phyloP scores from a whole-genome alignment of 2,888 invertebrate species.

The Diloba caeruleocephala region DNA sequence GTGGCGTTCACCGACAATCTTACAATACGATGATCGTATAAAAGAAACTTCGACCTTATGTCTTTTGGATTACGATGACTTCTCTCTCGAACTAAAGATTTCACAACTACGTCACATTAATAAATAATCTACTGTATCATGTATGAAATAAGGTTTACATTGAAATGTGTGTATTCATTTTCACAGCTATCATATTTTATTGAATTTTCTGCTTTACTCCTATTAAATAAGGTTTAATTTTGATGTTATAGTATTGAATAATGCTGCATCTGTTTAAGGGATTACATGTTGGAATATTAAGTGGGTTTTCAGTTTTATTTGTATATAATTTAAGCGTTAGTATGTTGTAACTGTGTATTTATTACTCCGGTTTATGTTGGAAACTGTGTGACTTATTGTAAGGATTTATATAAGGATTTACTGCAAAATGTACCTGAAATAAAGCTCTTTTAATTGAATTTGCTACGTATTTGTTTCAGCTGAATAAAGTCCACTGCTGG shows the following conservation, averaged over 20 bases:
- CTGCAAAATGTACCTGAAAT: conserved; percentile 27
- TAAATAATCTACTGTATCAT: conserved; percentile 24
- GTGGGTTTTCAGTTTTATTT: conserved; percentile 49
- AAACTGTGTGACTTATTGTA: conserved; percentile 20
- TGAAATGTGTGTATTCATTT: conserved; percentile 11
- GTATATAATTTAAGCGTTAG: conserved; percentile 45
- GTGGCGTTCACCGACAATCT: conserved; percentile 54
- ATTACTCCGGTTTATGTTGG: conserved; percentile 10
- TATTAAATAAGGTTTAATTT: conserved; percentile 25
- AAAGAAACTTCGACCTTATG: conserved; percentile 60
- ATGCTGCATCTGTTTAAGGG: conserved; percentile 24
- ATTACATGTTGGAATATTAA: conserved; percentile 46
- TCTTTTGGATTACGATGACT: background rate
- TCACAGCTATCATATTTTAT: conserved; percentile 1
- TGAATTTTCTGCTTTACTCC: conserved; percentile 5
- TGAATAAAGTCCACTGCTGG: too few relatives aligned
- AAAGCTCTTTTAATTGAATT: conserved; percentile 10
- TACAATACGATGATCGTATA: conserved; percentile 34
- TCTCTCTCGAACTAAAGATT: background rate
- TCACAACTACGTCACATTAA: conserved; percentile 1
- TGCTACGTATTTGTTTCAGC: conserved; percentile 14
- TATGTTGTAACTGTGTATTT: conserved; percentile 42
- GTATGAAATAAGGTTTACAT: conserved; percentile 22
- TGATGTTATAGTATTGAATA: conserved; percentile 14
- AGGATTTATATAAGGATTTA: conserved; percentile 26